phyloP scores from a whole-genome alignment of 1,140 invertebrate genomes.

The Trachymyrmex septentrionalis region DNA sequence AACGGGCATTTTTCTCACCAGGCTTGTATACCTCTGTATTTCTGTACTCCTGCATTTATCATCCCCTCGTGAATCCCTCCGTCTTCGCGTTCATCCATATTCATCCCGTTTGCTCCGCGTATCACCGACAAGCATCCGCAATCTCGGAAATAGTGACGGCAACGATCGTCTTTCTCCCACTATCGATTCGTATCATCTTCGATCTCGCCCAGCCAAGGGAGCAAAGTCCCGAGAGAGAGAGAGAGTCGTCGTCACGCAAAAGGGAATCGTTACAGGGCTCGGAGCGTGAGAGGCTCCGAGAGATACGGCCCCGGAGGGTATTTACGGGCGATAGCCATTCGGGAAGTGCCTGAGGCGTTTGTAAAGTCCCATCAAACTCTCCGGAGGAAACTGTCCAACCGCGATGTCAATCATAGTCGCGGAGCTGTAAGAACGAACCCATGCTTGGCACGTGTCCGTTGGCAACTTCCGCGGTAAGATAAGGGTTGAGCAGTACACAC shows the following conservation, averaged over 20 bases:
- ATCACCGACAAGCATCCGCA: background rate
- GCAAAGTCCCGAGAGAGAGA: background rate
- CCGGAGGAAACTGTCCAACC: constrained; percentile 23
- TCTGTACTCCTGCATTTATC: background rate
- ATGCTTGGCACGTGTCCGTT: constrained; percentile 26
- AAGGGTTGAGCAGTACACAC: background rate
- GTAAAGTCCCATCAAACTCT: constrained; percentile 47
- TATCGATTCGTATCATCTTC: constrained; percentile 26
- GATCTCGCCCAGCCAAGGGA: constrained; percentile 7
- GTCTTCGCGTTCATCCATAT: constrained; percentile 53
- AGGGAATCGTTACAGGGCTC: constrained; percentile 35
- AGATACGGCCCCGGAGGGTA: constrained; percentile 40
- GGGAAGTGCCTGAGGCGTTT: constrained; percentile 39
- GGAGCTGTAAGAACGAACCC: background rate
- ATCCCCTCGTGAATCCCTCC: background rate
- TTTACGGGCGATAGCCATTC: constrained; percentile 58
- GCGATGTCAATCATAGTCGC: constrained; percentile 45
- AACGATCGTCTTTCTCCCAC: background rate
- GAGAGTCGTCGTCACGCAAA: constrained; percentile 14
- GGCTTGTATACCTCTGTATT: no score
- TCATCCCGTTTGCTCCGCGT: background rate
- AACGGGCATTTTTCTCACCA: constrained; percentile 29
- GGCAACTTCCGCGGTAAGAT: constrained; percentile 23
- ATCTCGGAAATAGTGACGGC: background rate
- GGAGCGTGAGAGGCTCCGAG: background rate